A percentile compares a stretch with the other conserved stretches of the same genome.
phyloP scores from a whole-genome alignment of 2,888 invertebrate species.

The Eulithis prunata region DNA sequence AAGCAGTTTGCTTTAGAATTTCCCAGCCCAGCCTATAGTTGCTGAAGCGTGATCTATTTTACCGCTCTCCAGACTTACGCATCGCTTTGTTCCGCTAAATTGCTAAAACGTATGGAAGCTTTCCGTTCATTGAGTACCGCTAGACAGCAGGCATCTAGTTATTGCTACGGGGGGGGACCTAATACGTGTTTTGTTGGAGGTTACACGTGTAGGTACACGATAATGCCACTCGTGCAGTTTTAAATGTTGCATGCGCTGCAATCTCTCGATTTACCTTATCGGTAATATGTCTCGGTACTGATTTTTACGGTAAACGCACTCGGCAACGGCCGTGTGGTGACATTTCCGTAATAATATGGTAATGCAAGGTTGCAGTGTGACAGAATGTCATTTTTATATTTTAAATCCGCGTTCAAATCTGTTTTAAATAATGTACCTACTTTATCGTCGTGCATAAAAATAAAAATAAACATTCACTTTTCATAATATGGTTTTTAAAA shows the following conservation, averaged over 20 bases:
- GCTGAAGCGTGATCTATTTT: constrained; percentile 35
- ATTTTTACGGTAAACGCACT: constrained; percentile 44
- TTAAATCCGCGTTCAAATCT: constrained; percentile 37
- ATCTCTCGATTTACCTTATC: constrained; percentile 53
- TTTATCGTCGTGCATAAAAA: constrained; percentile 27
- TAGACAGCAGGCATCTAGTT: constrained; percentile 8
- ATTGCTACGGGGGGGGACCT: constrained; percentile 43
- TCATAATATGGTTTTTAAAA: constrained; percentile 23
- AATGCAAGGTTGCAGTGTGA: constrained; percentile 31
- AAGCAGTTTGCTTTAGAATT: constrained; percentile 11
- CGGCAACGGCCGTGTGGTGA: constrained; percentile 39
- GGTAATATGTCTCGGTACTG: constrained; percentile 42
- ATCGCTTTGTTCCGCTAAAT: constrained; percentile 38
- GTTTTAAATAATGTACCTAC: constrained; percentile 33
- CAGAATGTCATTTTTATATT: constrained; percentile 21
- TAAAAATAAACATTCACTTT: constrained; percentile 34
- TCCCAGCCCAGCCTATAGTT: constrained; percentile 22
- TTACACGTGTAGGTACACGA: constrained; percentile 63
- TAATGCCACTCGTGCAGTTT: constrained; percentile 65
- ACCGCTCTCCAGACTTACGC: constrained; percentile 36
- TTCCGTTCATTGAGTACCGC: constrained; percentile 39
- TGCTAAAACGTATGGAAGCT: constrained; percentile 36
- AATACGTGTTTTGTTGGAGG: constrained; percentile 53
- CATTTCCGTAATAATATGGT: constrained; percentile 45
- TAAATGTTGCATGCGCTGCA: constrained; percentile 50